These are phyloP conservation scores for Platorchestia sp. DNA, from an alignment of 1,140 invertebrate species.

Conservation along the genomic window DNA sequence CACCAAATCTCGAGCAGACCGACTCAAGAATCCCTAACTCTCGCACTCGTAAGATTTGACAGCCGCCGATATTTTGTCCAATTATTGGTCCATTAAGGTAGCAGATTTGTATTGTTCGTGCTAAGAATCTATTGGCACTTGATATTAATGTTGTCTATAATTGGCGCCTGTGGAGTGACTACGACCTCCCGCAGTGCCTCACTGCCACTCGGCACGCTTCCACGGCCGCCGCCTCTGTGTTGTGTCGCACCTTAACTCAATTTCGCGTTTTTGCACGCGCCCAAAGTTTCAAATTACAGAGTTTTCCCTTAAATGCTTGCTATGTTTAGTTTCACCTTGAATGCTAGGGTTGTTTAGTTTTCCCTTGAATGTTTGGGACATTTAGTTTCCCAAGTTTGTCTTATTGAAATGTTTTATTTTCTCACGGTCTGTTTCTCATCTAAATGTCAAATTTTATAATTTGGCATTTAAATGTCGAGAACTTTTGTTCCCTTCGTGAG, in stretches of 20 bases:
- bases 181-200: not conserved
- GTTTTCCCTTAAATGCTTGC: not conserved
- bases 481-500: too few species aligned
- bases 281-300: too few species aligned
- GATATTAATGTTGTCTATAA: slow-evolving; percentile 44
- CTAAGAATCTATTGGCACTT: slow-evolving; percentile 35
- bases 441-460: too few species aligned
- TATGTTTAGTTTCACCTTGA: not conserved
- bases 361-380: not conserved
- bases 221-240: not conserved
- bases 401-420: too few species aligned
- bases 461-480: too few species aligned
- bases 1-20: not conserved
- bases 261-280: not conserved
- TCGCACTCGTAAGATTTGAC: not conserved
- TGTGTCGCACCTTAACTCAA: not conserved
- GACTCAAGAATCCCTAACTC: not conserved
- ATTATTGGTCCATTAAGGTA: slow-evolving; percentile 22
- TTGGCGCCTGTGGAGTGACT: not conserved
- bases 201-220: slow-evolving; percentile 5
- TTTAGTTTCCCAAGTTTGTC: not conserved
- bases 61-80: not conserved
- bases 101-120: slow-evolving; percentile 6
- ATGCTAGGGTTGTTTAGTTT: too few species aligned
- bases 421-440: too few species aligned